Conservation (phyloP, 1,140 invertebrate genomes). For the Phenacoccus solenopsis region DNA sequence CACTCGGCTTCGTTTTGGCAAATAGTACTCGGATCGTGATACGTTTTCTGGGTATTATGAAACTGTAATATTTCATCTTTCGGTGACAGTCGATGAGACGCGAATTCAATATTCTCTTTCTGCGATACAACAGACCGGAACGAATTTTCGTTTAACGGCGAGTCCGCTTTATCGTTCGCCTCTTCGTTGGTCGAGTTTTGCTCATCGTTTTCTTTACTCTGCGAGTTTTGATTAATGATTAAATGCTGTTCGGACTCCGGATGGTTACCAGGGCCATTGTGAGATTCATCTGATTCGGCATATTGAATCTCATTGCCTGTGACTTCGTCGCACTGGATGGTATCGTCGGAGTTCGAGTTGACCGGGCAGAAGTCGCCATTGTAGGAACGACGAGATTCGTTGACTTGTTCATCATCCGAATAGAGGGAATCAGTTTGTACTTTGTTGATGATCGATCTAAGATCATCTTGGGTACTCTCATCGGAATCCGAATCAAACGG, state of each 20-base stretch:
- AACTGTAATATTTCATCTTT: background rate
- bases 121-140: background rate
- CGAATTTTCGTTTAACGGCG: background rate
- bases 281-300: background rate
- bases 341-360: background rate
- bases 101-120: background rate
- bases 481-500: background rate
- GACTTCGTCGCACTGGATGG: background rate
- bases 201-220: background rate
- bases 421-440: background rate
- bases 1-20: background rate
- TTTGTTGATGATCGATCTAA: background rate
- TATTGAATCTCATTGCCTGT: background rate
- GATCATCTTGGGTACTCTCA: background rate
- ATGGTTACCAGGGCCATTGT: background rate
- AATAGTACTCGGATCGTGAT: background rate
- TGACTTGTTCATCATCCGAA: background rate
- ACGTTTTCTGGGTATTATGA: background rate
- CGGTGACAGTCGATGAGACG: background rate
- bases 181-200: background rate
- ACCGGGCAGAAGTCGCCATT: conserved; percentile 5
- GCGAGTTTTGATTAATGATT: background rate
- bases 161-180: background rate
- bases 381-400: background rate
- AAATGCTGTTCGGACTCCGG: background rate